A percentile compares a stretch with the other conserved stretches of the same genome.
Evolutionary conservation across 2,888 invertebrate genomes (phyloP).

Genomic region (Chirona hameri): DNA sequence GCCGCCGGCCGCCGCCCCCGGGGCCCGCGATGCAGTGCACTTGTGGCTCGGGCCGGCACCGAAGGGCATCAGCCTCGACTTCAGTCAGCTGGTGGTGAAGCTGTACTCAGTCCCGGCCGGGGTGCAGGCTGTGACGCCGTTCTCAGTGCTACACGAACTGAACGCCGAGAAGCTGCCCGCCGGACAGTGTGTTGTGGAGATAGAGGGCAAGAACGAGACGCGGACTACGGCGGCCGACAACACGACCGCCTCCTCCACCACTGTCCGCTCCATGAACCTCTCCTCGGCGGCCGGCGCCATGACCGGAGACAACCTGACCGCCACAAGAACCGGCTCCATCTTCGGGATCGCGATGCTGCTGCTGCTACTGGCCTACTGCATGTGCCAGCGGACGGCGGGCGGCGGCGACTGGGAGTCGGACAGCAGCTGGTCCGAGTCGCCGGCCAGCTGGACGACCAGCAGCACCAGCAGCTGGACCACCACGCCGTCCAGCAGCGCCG

Average conservation of each 20-base stretch:
- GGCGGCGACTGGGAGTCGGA: background rate
- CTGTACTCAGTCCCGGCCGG: background rate
- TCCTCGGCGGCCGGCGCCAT: no score
- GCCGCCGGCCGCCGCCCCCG: background rate
- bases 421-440: background rate
- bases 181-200: background rate
- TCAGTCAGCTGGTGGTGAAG: background rate
- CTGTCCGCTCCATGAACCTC: no score
- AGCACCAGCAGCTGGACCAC: background rate
- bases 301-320: no score
- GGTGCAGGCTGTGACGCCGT: background rate
- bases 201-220: background rate
- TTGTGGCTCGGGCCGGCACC: background rate
- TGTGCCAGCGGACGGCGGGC: background rate
- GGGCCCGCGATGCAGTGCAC: background rate
- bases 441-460: conserved; percentile 1
- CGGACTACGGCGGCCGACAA: no score
- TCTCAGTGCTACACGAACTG: background rate
- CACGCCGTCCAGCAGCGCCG: background rate
- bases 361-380: background rate
- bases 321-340: background rate
- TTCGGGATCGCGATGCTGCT: background rate
- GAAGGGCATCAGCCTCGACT: background rate
- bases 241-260: no score
- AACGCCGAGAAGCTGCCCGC: background rate